These are phyloP conservation scores for Amphiprion ocellaris DNA, from an alignment of 2,113 vertebrate genomes.

Conservation along the genomic window DNA sequence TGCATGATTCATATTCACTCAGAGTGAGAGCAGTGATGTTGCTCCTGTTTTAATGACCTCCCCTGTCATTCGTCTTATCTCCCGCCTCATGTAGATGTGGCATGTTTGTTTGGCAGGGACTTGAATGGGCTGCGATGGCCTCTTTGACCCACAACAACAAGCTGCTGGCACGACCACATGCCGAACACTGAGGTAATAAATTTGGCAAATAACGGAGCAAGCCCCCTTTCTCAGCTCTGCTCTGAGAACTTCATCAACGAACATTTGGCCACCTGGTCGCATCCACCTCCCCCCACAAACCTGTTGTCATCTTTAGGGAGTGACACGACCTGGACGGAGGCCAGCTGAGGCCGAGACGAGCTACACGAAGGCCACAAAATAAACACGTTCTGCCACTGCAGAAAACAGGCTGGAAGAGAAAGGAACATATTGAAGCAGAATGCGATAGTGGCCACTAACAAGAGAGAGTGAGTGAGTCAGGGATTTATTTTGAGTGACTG, in stretches of 20 bases:
- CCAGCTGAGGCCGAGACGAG: constrained; percentile 9
- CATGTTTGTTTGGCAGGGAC: constrained; percentile 32
- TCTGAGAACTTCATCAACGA: constrained; percentile 2
- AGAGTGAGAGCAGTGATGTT: constrained; percentile 53
- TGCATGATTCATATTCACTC: constrained; percentile 61
- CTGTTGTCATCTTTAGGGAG: constrained; percentile 44
- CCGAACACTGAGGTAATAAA: constrained; percentile 14
- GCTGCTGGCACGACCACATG: constrained; percentile 29
- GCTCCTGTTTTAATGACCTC: constrained; percentile 73
- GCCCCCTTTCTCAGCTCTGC: constrained; percentile 14
- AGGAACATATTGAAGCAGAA: constrained; percentile 23
- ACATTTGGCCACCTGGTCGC: constrained; percentile 40
- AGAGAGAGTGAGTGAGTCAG: constrained; percentile 20
- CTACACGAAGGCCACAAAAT: constrained; percentile 30
- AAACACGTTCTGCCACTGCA: constrained; percentile 20
- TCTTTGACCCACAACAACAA: constrained; percentile 45
- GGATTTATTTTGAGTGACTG: constrained; percentile 44
- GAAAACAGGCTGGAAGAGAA: constrained; percentile 26
- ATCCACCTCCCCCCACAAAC: constrained; percentile 2
- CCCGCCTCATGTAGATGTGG: constrained; percentile 36
- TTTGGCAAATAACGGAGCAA: constrained; percentile 41
- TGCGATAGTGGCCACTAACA: constrained; percentile 20
- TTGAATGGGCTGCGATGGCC: constrained; percentile 1
- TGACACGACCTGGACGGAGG: constrained; percentile 32
- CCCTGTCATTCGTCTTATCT: constrained; percentile 65